Conservation (phyloP, 2,888 invertebrate genomes). For the Troglohyphantes excavatus region DNA sequence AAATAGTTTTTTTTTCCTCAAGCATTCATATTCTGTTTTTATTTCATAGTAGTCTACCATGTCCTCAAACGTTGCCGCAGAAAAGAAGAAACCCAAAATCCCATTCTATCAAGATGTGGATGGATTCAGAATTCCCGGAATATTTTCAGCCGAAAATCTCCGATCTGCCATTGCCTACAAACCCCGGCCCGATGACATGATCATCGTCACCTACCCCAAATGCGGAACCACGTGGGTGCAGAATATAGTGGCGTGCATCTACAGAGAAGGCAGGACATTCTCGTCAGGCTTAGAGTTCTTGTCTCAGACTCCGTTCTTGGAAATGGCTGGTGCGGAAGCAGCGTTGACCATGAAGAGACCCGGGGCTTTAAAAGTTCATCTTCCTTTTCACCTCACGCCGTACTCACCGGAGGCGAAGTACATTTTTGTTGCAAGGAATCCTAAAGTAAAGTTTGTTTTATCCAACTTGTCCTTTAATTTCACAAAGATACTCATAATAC, state of each 20-base stretch:
- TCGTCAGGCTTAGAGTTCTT: constrained; percentile 49
- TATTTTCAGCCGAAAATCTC: constrained; percentile 56
- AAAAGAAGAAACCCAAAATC: neutral
- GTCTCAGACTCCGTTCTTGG: constrained; percentile 58
- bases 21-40: too few relatives aligned
- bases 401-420: constrained; percentile 60
- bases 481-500: too few relatives aligned
- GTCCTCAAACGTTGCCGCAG: neutral
- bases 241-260: constrained; percentile 70
- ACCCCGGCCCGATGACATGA: constrained; percentile 71
- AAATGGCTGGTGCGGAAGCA: constrained; percentile 61
- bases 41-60: neutral
- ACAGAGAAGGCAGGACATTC: constrained; percentile 41
- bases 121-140: constrained; percentile 38
- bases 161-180: constrained; percentile 58
- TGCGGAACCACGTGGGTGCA: constrained; percentile 78
- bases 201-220: constrained; percentile 76
- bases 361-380: constrained; percentile 79
- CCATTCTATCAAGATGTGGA: constrained; percentile 62
- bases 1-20: too few relatives aligned
- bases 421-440: constrained; percentile 70
- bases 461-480: too few relatives aligned
- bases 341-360: constrained; percentile 60
- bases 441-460: constrained; percentile 80
- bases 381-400: constrained; percentile 56